Percentiles rank a stretch among this genome's conserved stretches.
These are phyloP conservation scores for Thumatha senex DNA, from an alignment of 2,888 invertebrate species.

Conservation along the genomic window DNA sequence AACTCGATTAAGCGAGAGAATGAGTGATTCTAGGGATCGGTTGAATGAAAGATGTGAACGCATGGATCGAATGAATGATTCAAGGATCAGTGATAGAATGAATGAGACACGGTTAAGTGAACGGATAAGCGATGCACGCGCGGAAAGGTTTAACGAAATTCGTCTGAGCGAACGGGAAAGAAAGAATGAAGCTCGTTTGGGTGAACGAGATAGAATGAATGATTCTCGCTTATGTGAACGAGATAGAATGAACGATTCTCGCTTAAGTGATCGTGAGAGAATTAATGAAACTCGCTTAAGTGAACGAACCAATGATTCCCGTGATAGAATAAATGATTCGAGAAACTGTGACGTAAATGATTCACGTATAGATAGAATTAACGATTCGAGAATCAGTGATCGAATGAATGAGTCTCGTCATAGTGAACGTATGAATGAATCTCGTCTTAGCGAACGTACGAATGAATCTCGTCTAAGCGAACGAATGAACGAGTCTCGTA, in stretches of 20 bases:
- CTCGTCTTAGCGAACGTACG: slow-evolving; percentile 46
- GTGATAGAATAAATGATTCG: slow-evolving; percentile 44
- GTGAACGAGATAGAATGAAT: slow-evolving; percentile 37
- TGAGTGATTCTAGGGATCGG: slow-evolving; percentile 31
- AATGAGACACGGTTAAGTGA: slow-evolving; percentile 21
- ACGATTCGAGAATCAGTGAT: slow-evolving; percentile 43
- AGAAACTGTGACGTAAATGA: slow-evolving; percentile 50
- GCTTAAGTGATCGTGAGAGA: slow-evolving; percentile 23
- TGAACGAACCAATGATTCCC: slow-evolving; percentile 43
- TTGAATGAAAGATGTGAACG: slow-evolving; percentile 23
- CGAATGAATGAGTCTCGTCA: slow-evolving; percentile 55
- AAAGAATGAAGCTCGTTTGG: slow-evolving; percentile 27
- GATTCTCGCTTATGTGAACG: slow-evolving; percentile 32
- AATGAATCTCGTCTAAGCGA: slow-evolving; percentile 45
- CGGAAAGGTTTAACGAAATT: slow-evolving; percentile 32
- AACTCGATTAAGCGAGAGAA: slow-evolving; percentile 25
- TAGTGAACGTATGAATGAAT: slow-evolving; percentile 49
- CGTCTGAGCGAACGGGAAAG: slow-evolving; percentile 21
- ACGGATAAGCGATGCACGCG: slow-evolving; percentile 16
- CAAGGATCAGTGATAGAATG: slow-evolving; percentile 18
- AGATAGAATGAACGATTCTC: slow-evolving; percentile 34
- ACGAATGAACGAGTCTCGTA: slow-evolving; percentile 43
- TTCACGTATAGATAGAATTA: slow-evolving; percentile 28
- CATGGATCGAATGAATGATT: slow-evolving; percentile 25
- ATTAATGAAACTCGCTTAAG: slow-evolving; percentile 22